Base-by-base conservation (phyloP, 1,140 invertebrate genomes). In the Popillia japonica region DNA sequence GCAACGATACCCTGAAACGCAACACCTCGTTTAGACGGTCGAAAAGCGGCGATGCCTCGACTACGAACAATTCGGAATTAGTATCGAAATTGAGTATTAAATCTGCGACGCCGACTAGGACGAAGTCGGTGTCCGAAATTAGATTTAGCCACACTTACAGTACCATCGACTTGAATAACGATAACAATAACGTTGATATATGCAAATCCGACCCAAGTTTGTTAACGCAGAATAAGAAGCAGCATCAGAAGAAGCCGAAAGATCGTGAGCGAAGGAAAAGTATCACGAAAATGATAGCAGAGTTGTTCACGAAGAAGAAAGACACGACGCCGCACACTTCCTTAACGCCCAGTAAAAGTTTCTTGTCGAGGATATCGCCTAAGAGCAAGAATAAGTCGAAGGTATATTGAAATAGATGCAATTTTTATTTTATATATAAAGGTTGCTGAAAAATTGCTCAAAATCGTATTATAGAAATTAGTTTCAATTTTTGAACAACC, bases 221-320 rank as follows among this genome's bases (percentile, higher is more conserved):
- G 11, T 77, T 86, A 44, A 86, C 87, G 23, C 85, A 86, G n/a
- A n/a, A 80, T 78, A 14, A 42, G 72, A 42, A 85, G 84, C 81
- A 81, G 75, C 81, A 81, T 72, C 6, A 9, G 61, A 17, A 90
- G 87, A 83, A 82, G 83, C 11, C 88, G 87, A 80, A 88, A 88
- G 93, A 94, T 84, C 89, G 90, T 0, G 93, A 94, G 79, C 88
- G 94, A 78, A 88, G 94, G 61, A 94, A 94, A 83, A 95, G 94
- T 85, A 92, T 96, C 55, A 96, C 96, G 80, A 94, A 95, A 88
- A 92, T 94, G 68, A 92, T 96, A 61, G 93, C 94, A 2, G 94
- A 93, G 85, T 94, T 96, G 83, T 94, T 96, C 82, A 90, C 91
- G 61, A 92, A 92, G 81, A 91, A 90, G 80, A 88, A 83, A 59